Conservation (phyloP, 2,113 vertebrate genomes). For the Thomomys bottae region DNA sequence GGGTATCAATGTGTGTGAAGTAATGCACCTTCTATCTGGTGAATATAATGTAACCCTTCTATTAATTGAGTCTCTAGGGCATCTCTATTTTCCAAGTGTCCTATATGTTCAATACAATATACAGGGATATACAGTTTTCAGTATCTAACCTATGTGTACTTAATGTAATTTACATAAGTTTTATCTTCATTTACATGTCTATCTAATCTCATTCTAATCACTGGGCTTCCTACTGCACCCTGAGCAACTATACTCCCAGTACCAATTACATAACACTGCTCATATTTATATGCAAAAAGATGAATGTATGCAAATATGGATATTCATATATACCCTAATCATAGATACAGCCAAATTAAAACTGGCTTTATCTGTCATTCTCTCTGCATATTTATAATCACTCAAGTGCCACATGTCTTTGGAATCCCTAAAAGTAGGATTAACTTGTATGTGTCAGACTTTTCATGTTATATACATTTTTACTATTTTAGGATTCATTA, state of each 20-base stretch:
- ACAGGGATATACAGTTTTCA: not conserved
- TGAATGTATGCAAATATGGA: constrained; percentile 15
- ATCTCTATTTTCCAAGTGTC: not conserved
- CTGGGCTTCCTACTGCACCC: not conserved
- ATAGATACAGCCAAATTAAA: constrained; percentile 43
- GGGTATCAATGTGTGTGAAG: too few species aligned
- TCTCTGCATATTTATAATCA: not conserved
- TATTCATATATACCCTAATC: constrained; percentile 22
- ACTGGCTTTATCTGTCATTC: constrained; percentile 38
- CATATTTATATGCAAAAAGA: constrained; percentile 47
- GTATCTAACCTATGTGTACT: not conserved
- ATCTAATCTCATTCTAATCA: not conserved
- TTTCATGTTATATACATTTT: constrained; percentile 17
- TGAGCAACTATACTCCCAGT: not conserved
- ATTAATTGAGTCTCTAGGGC: too few species aligned
- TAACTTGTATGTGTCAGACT: not conserved
- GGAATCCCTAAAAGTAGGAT: constrained; percentile 47
- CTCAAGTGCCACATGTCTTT: constrained; percentile 43
- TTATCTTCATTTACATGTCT: constrained; percentile 32
- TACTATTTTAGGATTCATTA: constrained; percentile 28
- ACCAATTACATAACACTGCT: not conserved
- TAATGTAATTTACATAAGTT: not conserved
- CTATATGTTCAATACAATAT: not conserved
- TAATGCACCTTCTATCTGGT: too few species aligned
- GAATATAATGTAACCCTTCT: too few species aligned